These are phyloP conservation scores for Monodelphis domestica DNA, from an alignment of 2,797 vertebrate species.

Conservation along the genomic window DNA sequence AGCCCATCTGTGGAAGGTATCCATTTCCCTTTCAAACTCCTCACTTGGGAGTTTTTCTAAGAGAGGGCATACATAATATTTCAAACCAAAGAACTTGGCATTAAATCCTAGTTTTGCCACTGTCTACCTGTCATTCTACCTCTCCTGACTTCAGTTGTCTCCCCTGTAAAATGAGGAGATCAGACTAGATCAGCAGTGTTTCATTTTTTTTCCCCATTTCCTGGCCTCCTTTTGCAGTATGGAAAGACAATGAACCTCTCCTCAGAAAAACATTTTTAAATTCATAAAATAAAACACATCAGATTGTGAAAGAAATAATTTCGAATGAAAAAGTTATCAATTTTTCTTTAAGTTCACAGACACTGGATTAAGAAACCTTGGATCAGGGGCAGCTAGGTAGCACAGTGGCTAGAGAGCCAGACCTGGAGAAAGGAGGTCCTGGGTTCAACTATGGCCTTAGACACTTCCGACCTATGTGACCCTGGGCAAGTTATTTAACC, in stretches of 20 bases:
- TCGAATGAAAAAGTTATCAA: background rate
- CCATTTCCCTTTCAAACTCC: background rate
- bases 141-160: background rate
- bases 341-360: background rate
- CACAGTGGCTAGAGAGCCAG: too few relatives aligned
- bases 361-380: too few relatives aligned
- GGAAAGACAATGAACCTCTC: background rate
- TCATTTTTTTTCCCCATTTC: background rate
- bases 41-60: background rate
- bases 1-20: background rate
- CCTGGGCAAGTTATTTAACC: too few relatives aligned
- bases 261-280: background rate
- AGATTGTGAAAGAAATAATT: background rate
- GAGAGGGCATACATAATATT: background rate
- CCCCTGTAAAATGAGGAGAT: background rate
- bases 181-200: background rate
- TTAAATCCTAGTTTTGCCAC: background rate
- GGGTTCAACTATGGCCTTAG: too few relatives aligned
- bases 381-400: too few relatives aligned
- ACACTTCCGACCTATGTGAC: too few relatives aligned
- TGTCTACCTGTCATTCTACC: background rate
- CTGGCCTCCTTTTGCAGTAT: background rate
- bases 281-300: background rate
- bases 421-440: too few relatives aligned
- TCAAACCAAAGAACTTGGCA: background rate